A percentile compares a stretch with the other conserved stretches of the same genome.
Conservation (phyloP, 1,140 invertebrate genomes). For the Panagrolaimus sp. region DNA sequence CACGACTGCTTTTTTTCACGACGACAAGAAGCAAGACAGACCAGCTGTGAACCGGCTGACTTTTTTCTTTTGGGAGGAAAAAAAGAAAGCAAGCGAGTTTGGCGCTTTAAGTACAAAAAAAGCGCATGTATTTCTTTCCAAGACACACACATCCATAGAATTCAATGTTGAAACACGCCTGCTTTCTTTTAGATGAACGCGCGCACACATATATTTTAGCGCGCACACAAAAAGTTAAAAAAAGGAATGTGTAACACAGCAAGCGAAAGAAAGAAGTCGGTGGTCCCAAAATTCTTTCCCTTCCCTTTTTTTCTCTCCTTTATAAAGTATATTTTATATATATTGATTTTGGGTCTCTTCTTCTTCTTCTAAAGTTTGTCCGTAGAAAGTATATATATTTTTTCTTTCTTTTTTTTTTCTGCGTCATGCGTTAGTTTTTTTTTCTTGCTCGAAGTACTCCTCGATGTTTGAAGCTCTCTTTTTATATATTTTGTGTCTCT, state of each 20-base stretch:
- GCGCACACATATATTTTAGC: not conserved
- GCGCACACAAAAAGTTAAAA: not conserved
- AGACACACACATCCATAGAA: not conserved
- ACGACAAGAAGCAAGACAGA: not conserved
- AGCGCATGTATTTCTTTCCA: not conserved
- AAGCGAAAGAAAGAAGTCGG: not conserved
- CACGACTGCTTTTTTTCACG: too few species aligned
- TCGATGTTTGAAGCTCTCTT: slow-evolving; percentile 7
- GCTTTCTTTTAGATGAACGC: not conserved
- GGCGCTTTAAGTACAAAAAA: not conserved
- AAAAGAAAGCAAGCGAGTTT: not conserved
- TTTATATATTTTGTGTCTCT: not conserved
- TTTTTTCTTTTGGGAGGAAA: slow-evolving; percentile 8
- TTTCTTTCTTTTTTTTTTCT: not conserved
- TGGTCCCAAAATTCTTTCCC: not conserved
- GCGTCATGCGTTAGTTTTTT: slow-evolving; percentile 6
- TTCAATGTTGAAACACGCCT: too few species aligned
- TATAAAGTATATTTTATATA: not conserved
- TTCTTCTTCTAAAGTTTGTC: not conserved
- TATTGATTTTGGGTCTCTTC: not conserved
- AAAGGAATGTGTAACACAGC: too few species aligned
- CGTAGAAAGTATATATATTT: not conserved
- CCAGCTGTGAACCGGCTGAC: slow-evolving; percentile 18
- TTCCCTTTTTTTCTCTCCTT: not conserved
- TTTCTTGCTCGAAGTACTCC: slow-evolving; percentile 15